phyloP scores from a whole-genome alignment of 2,888 invertebrate species.

The Adela reaumurella region DNA sequence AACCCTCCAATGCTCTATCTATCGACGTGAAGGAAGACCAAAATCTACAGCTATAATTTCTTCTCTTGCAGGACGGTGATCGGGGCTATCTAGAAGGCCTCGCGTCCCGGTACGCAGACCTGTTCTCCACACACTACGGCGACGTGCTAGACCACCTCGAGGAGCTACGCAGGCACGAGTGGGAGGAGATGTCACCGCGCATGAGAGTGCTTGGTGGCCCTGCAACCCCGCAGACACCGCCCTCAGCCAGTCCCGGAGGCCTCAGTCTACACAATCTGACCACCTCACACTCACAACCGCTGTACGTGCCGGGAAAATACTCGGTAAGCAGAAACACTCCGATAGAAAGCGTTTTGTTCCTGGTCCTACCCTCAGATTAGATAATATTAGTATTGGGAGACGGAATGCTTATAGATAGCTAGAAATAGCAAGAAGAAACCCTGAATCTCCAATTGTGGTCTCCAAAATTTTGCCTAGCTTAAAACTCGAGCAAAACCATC shows the following conservation, averaged over 20 bases:
- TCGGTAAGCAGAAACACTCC: constrained; percentile 71
- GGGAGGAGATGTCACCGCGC: constrained; percentile 66
- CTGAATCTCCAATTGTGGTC: too few species aligned
- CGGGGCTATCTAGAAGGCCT: constrained; percentile 85
- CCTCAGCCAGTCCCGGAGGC: constrained; percentile 45
- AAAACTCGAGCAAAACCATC: too few species aligned
- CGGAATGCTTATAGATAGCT: too few species aligned
- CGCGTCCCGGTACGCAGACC: constrained; percentile 84
- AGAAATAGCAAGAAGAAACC: too few species aligned
- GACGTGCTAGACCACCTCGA: constrained; percentile 86
- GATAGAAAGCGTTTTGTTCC: too few species aligned
- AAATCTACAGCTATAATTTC: too few species aligned
- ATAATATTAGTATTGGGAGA: too few species aligned
- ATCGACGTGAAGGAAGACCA: too few species aligned
- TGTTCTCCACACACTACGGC: constrained; percentile 86
- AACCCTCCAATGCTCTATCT: too few species aligned
- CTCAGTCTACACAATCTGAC: constrained; percentile 61
- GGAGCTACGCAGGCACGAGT: constrained; percentile 75
- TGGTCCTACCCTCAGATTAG: too few species aligned
- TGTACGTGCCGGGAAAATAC: constrained; percentile 92
- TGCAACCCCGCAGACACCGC: constrained; percentile 56
- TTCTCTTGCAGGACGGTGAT: constrained; percentile 75
- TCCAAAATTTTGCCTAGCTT: too few species aligned
- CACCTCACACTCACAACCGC: constrained; percentile 81
- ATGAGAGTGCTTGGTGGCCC: constrained; percentile 58